Conservation (phyloP, 2,113 vertebrate species). For the Nannospalax galili region DNA sequence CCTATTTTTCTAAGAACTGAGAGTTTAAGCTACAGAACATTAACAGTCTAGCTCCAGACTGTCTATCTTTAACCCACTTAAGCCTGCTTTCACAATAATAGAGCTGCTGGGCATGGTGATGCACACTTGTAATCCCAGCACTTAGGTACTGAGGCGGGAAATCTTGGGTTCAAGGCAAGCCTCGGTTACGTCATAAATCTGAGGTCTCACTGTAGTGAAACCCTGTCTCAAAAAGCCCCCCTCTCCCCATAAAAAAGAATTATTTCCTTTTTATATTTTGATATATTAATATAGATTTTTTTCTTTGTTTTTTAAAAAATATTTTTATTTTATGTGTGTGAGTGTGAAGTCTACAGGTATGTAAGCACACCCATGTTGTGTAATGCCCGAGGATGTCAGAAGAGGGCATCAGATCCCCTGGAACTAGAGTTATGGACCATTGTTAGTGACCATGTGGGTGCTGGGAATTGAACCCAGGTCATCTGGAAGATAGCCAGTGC, state of each 20-base stretch:
- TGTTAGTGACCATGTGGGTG: too few relatives aligned
- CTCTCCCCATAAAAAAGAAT: too few relatives aligned
- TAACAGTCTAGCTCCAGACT: not conserved
- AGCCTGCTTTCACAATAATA: conserved; percentile 13
- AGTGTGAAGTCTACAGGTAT: too few relatives aligned
- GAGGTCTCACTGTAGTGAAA: not conserved
- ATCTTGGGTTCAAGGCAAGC: not conserved
- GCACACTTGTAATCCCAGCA: not conserved
- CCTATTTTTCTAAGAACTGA: not conserved
- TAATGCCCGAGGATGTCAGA: too few relatives aligned
- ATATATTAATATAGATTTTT: conserved; percentile 5
- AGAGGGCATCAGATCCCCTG: too few relatives aligned
- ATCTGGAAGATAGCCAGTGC: too few relatives aligned
- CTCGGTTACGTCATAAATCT: not conserved
- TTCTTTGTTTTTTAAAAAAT: not conserved
- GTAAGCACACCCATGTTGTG: too few relatives aligned
- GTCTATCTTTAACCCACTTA: not conserved
- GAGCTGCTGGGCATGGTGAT: not conserved
- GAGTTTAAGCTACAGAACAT: not conserved
- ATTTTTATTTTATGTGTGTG: too few relatives aligned
- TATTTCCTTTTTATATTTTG: not conserved
- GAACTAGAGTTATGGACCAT: too few relatives aligned
- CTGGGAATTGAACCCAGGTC: too few relatives aligned
- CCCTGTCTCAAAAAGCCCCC: not conserved
- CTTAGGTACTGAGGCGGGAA: not conserved